Evolutionary conservation across 2,888 invertebrate genomes (phyloP).

Genomic region (Agonopterix heracliana): DNA sequence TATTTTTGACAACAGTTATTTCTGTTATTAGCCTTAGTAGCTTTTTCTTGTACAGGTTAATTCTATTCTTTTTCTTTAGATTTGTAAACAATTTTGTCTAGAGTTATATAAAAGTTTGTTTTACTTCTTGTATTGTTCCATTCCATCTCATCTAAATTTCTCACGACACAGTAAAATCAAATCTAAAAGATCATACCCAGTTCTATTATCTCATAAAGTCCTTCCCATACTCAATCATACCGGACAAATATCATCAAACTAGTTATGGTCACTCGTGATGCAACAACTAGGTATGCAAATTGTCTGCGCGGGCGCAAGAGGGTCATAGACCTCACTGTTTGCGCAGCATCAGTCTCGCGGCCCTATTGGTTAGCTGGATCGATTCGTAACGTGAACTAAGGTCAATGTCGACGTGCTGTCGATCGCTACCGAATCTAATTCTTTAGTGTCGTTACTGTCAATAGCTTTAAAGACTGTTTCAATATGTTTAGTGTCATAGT

Average conservation of each 20-base stretch:
- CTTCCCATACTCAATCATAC: conserved; percentile 7
- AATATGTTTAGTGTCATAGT: neutral
- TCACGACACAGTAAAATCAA: too few relatives aligned
- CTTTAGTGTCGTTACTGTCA: neutral
- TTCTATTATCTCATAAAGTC: neutral
- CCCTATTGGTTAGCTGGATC: conserved; percentile 58
- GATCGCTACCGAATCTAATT: conserved; percentile 58
- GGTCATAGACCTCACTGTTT: conserved; percentile 61
- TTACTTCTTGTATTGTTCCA: too few relatives aligned
- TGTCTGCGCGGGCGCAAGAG: conserved; percentile 37
- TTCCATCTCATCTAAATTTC: too few relatives aligned
- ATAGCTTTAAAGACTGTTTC: too few relatives aligned
- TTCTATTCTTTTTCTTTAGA: too few relatives aligned
- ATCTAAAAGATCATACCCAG: neutral
- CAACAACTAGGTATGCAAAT: conserved; percentile 68
- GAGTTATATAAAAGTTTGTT: too few relatives aligned
- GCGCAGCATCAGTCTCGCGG: conserved; percentile 50
- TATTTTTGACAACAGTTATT: too few relatives aligned
- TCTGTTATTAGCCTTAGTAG: too few relatives aligned
- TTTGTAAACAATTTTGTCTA: too few relatives aligned
- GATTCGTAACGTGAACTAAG: conserved; percentile 64
- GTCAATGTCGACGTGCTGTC: conserved; percentile 68
- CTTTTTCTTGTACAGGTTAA: too few relatives aligned
- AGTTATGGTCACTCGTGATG: conserved; percentile 55
- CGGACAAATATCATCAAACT: conserved; percentile 45